Evolutionary conservation across 2,888 invertebrate genomes (phyloP).

Genomic region (Caenorhabditis macrosperma): DNA sequence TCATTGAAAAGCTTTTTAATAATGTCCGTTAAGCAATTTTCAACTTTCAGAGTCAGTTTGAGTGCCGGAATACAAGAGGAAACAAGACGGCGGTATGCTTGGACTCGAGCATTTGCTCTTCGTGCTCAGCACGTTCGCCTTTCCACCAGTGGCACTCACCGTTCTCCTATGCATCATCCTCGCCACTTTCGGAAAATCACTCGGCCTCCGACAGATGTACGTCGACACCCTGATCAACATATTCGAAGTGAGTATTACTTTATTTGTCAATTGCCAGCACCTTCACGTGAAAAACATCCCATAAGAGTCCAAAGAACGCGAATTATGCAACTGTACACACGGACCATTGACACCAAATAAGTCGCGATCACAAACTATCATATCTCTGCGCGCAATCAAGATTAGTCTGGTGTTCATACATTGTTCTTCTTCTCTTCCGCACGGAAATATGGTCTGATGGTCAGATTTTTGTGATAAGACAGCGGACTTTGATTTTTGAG

Average conservation of each 20-base stretch:
- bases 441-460: conserved; percentile 46
- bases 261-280: not conserved
- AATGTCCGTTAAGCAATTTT: not conserved
- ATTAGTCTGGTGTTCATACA: conserved; percentile 24
- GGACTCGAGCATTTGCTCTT: conserved; percentile 67
- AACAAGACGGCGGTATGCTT: conserved; percentile 39
- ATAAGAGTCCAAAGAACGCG: not conserved
- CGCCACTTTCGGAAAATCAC: conserved; percentile 93
- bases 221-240: conserved; percentile 90
- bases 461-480: conserved; percentile 19
- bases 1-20: conserved; percentile 16
- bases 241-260: conserved; percentile 89
- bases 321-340: not conserved
- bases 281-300: not conserved
- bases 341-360: not conserved
- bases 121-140: conserved; percentile 62
- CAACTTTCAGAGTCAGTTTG: conserved; percentile 25
- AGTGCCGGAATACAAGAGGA: conserved; percentile 2
- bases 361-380: not conserved
- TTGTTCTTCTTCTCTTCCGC: conserved; percentile 1
- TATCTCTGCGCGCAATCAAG: conserved; percentile 11
- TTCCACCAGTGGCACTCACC: conserved; percentile 82
- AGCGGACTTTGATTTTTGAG: not conserved
- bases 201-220: conserved; percentile 91
- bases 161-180: conserved; percentile 84